Evolutionary conservation across 2,113 vertebrate species (phyloP).

Genomic region (Cynopterus brachyotis): DNA sequence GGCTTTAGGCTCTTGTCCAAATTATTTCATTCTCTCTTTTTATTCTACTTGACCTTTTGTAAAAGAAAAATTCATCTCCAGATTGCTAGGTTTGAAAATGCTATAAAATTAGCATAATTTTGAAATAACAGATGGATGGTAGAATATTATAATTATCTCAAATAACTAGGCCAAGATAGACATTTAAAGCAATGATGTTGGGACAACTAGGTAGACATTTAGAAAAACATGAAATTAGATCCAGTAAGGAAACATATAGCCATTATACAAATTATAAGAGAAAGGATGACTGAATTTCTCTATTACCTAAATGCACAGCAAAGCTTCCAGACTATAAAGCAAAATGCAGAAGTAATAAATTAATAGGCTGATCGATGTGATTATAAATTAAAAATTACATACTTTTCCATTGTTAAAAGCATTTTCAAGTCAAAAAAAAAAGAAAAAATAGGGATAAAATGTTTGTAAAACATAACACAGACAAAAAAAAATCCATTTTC

Average conservation of each 20-base stretch:
- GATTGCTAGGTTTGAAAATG: not conserved
- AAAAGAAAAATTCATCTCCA: not conserved
- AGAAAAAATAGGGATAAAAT: not conserved
- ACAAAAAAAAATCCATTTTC: not conserved
- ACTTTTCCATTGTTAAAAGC: not conserved
- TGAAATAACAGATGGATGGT: not conserved
- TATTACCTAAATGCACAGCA: not conserved
- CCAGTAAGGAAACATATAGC: not conserved
- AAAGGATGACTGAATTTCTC: not conserved
- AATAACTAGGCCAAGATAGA: not conserved
- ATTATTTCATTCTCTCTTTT: not conserved
- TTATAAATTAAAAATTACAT: not conserved
- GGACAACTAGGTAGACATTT: not conserved
- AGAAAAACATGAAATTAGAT: not conserved
- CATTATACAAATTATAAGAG: not conserved
- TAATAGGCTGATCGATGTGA: not conserved
- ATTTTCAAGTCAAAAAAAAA: not conserved
- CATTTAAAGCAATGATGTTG: constrained; percentile 16
- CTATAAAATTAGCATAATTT: constrained; percentile 6
- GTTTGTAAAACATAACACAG: not conserved
- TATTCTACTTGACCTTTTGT: not conserved
- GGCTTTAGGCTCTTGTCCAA: not conserved
- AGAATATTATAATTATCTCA: not conserved
- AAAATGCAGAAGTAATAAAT: not conserved
- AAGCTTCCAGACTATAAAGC: not conserved